A percentile compares a stretch with the other conserved stretches of the same genome.
phyloP scores from a whole-genome alignment of 2,797 vertebrate species.

The Paguma larvata region DNA sequence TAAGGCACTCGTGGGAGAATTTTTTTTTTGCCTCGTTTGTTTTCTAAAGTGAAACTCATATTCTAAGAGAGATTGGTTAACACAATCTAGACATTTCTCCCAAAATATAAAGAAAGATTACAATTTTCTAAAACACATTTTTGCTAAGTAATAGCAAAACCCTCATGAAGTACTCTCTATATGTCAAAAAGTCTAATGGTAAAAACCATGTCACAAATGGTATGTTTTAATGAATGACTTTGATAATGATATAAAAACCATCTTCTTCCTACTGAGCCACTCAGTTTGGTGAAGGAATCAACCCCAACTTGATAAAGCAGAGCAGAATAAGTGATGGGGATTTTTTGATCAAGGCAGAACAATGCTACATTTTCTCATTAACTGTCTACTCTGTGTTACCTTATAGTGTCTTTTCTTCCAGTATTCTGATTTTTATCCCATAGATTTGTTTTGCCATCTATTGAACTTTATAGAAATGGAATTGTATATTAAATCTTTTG shows the following conservation, averaged over 20 bases:
- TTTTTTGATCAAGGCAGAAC: not conserved
- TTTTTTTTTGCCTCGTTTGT: not conserved
- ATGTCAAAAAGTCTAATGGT: not conserved
- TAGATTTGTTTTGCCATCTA: not conserved
- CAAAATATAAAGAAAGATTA: not conserved
- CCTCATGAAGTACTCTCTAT: not conserved
- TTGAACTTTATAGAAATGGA: not conserved
- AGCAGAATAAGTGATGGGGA: not conserved
- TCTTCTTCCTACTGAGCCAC: not conserved
- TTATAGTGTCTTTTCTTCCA: not conserved
- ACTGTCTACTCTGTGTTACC: not conserved
- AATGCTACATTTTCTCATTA: not conserved
- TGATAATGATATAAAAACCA: not conserved
- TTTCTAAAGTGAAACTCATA: constrained; percentile 37
- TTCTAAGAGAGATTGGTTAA: not conserved
- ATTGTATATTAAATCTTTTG: not conserved
- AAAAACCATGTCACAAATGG: not conserved
- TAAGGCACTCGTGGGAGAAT: not conserved
- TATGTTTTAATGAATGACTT: not conserved
- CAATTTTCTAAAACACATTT: constrained; percentile 1
- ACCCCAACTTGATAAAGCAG: not conserved
- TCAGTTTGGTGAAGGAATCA: not conserved
- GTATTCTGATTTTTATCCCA: not conserved
- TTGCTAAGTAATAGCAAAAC: constrained; percentile 7
- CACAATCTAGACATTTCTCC: not conserved